A percentile compares a stretch with the other conserved stretches of the same genome.
Evolutionary conservation across 35 echinoderm and acorn worm genomes (phyloP).

Genomic region (Ophiothrix spiculata): DNA sequence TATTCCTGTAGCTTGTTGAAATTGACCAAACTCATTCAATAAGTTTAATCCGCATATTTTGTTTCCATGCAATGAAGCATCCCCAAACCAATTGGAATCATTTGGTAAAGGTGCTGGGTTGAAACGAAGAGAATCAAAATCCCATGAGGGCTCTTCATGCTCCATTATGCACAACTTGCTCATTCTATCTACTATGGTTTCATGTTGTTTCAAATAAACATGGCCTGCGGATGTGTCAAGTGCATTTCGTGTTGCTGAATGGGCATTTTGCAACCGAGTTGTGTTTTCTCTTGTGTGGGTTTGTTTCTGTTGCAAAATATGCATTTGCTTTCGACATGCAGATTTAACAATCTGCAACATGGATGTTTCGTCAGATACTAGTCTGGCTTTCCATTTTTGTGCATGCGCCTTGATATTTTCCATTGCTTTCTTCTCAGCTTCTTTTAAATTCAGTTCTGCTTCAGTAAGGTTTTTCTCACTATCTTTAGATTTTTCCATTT

Average conservation of each 20-base stretch:
- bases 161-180: neutral
- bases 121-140: neutral
- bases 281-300: neutral
- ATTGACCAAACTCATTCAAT: neutral
- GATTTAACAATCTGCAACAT: no score
- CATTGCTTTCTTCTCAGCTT: neutral
- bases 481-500: neutral
- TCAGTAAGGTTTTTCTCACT: neutral
- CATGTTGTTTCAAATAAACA: neutral
- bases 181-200: neutral
- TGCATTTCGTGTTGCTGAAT: neutral
- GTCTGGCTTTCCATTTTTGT: neutral
- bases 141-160: neutral
- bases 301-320: neutral
- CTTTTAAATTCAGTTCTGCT: neutral
- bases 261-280: neutral
- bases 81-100: neutral
- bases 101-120: neutral
- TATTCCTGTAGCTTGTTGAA: neutral
- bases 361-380: neutral
- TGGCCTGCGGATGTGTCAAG: neutral
- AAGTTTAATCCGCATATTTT: neutral
- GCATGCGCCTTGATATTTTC: neutral
- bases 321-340: neutral
- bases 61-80: neutral